Base-by-base conservation (phyloP, 2,888 invertebrate genomes). In the Sarcophaga caerulescens region DNA sequence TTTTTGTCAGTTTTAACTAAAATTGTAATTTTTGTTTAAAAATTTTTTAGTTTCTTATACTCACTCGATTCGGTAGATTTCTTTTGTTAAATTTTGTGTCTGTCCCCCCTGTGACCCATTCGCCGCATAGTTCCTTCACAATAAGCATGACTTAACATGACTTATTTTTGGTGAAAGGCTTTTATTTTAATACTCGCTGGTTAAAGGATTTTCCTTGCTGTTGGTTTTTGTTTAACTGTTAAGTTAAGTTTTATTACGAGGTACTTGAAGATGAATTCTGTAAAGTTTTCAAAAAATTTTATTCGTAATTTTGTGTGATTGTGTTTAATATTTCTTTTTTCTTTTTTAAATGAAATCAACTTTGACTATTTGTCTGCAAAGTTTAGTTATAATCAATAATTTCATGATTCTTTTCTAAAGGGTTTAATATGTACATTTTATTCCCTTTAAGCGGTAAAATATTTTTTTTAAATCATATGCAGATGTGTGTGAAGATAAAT, bases 351-450 rank as follows among this genome's bases (percentile, higher is more conserved):
- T 45, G 3, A 52, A 70, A 57, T 60, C 69, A 35, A 35, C 63
- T 52, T 62, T 75, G 62, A 81, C 76, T 65, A 71, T 75, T 52
- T 71, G 81, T 81, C 81, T 81, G 81, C 11, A 81, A 81, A 81
- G 70, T 81, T 81, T 69, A 47, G 35, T 74, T 68, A 2, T 74
- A 68, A 74, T 81, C 73, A 62, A 74, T 81, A 74, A 60, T 68
- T 81, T 35, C 2, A 35, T 8, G 35, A 35, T 35, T 35, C 35
- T 1, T 10, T 35, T 35, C 35, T 35, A 2, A 0, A 35, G 8
- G 0, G 35, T 35, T 35, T 8, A 35, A 35, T 35, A n/a, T n/a
- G n/a, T n/a, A 35, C 1, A 10, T 35, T 10, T 35, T 35, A 6
- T 6, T 35, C 6, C 35, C 3, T 25, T 25, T 25, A 4, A 25